These are phyloP conservation scores for Encarsia formosa DNA, from an alignment of 2,888 invertebrate species.

Conservation along the genomic window DNA sequence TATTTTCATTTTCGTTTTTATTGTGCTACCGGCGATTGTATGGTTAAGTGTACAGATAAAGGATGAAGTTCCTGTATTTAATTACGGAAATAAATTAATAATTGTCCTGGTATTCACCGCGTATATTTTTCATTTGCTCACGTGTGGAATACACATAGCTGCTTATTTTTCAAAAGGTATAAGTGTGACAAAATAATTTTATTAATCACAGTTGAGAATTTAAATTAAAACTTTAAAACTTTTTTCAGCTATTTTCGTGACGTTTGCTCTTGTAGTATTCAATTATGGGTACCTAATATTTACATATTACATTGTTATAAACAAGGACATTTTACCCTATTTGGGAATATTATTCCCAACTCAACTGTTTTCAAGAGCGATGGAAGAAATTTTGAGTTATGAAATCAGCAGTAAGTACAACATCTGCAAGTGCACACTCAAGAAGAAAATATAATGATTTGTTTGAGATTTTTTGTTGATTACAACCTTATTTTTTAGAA, in stretches of 20 bases:
- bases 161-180: slow-evolving; percentile 46
- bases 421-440: background rate
- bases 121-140: slow-evolving; percentile 39
- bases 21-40: slow-evolving; percentile 38
- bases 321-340: slow-evolving; percentile 31
- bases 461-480: background rate
- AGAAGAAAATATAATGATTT: background rate
- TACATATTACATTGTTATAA: slow-evolving; percentile 24
- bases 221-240: background rate
- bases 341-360: slow-evolving; percentile 45
- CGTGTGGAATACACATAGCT: slow-evolving; percentile 45
- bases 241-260: slow-evolving; percentile 28
- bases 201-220: background rate
- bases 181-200: background rate
- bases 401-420: slow-evolving; percentile 39
- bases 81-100: slow-evolving; percentile 42
- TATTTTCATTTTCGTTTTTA: slow-evolving; percentile 36
- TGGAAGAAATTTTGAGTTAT: slow-evolving; percentile 42
- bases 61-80: slow-evolving; percentile 38
- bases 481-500: slow-evolving; percentile 41
- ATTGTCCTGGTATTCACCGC: slow-evolving; percentile 41
- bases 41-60: slow-evolving; percentile 37
- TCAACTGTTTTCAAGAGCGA: slow-evolving; percentile 36
- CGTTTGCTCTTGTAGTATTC: slow-evolving; percentile 27
- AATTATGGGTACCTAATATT: slow-evolving; percentile 27